Evolutionary conservation across 2,797 vertebrate genomes (phyloP), one percentile per base, ranked within the genome.

Genomic region (Serranus cabrilla): DNA sequence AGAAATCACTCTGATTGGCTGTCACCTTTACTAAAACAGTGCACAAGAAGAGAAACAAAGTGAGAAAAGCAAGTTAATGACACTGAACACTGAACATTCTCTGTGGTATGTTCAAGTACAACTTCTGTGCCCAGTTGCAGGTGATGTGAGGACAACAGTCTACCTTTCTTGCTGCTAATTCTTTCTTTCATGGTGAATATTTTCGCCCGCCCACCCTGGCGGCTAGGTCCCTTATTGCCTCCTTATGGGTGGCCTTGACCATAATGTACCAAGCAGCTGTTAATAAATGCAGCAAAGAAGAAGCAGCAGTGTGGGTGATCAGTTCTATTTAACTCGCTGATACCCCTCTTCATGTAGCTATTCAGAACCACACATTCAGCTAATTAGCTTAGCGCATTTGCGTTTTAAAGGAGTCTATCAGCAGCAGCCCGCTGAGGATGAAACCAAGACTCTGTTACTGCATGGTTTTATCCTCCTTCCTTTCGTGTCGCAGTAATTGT

Each of bases 401-500:
- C 12, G 65, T 77, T 78, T 40, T 31, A 65, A 76, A 82, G 5
- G 52, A 66, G 45, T 16, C 46, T n/a, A 46, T 80, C 27, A 50
- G 27, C 42, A 62, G 27, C n/a, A 52, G 52, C 55, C 58, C 40
- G 20, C n/a, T 58, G 25, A 71, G 51, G 50, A 55, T 1, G 1
- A 57, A 83, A 66, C 20, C 17, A 8, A 42, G 11, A 17, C 14
- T 18, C n/a, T 61, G 31, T 51, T 23, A 11, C 47, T 59, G 47
- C 17, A 13, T 39, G 8, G 23, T 49, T 78, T 73, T n/a, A 72
- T 71, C 46, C 45, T 23, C 61, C 42, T 71, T 61, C 23, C 25
- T 69, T 70, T 79, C 51, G 50, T 65, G 39, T 65, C 40, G 11
- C 20, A 51, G 50, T 71, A 83, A 85, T 82, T 80, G 66, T 63